Base-by-base conservation (phyloP, 2,888 invertebrate genomes). In the Geotrupes spiniger region DNA sequence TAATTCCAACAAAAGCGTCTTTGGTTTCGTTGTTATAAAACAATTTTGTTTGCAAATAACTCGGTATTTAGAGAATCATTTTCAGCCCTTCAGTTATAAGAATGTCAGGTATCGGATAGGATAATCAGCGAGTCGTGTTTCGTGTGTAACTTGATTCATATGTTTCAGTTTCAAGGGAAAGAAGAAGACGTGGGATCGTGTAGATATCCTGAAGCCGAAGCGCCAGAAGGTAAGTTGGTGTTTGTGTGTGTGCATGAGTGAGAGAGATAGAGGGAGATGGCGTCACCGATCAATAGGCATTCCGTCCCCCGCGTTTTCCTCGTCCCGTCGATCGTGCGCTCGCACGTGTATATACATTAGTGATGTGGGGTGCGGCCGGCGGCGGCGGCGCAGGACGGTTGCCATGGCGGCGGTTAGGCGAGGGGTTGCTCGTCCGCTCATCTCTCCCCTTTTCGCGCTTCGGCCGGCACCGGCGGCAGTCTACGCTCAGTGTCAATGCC, bases 401-500 rank as follows among this genome's bases (percentile, higher is more conserved):
- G 66, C 71, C 70, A 72, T 71, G 70, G 68, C 69, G 71, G 66
- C 72, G 69, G 68, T 62, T 64, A 62, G 53, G 54, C 52, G 49
- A 56, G 56, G 62, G 62, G 63, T 64, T 63, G 68, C 64, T 66
- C 63, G 66, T 21, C 6, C 21, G 21, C 21, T 21, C 6, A 21
- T 21, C 21, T 65, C 65, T 64, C 66, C 67, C 76, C 66, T 65
- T 68, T 64, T 71, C 21, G 21, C 21, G 21, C 21, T 21, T 21
- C 4, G 21, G 21, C 21, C 21, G 21, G 21, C 21, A 6, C 3
- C 21, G 21, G 6, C 21, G 21, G 21, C 21, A 21, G 21, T 21
- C 21, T 76, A 14, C 78, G 78, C 78, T 78, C 76, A 76, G 75
- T 74, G 72, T 67, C 73, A 72, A 75, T 71, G 76, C 65, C 70